Conservation (phyloP, 2,113 vertebrate genomes). For the Triplophysa siluroides region DNA sequence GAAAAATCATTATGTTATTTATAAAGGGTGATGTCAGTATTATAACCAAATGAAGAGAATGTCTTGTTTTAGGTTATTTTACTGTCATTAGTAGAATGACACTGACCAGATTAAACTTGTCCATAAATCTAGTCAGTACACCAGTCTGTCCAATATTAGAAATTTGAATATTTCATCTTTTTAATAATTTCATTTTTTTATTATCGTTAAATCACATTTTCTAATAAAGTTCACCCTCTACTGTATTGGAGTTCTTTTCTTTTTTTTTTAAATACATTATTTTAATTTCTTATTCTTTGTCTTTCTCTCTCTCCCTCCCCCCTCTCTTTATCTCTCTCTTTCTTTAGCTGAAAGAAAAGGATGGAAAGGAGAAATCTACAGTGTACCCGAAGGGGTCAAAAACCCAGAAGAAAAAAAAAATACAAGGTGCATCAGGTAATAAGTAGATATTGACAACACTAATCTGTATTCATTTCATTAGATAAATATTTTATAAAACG, state of each 20-base stretch:
- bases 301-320: background rate
- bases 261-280: no score
- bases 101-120: no score
- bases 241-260: no score
- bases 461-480: no score
- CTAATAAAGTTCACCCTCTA: no score
- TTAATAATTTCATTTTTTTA: no score
- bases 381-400: slow-evolving; percentile 69
- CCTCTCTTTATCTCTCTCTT: slow-evolving; percentile 34
- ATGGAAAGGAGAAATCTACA: slow-evolving; percentile 72
- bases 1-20: background rate
- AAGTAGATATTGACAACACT: background rate
- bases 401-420: slow-evolving; percentile 76
- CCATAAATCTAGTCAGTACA: no score
- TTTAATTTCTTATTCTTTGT: no score
- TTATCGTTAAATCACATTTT: no score
- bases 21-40: background rate
- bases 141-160: no score
- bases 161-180: no score
- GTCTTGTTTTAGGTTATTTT: background rate
- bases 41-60: background rate
- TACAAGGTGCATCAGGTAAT: slow-evolving; percentile 78
- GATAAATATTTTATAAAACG: no score
- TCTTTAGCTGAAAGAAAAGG: slow-evolving; percentile 69
- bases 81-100: background rate